Conservation (phyloP, 2,113 vertebrate genomes). For the Siphamia tubifer region DNA sequence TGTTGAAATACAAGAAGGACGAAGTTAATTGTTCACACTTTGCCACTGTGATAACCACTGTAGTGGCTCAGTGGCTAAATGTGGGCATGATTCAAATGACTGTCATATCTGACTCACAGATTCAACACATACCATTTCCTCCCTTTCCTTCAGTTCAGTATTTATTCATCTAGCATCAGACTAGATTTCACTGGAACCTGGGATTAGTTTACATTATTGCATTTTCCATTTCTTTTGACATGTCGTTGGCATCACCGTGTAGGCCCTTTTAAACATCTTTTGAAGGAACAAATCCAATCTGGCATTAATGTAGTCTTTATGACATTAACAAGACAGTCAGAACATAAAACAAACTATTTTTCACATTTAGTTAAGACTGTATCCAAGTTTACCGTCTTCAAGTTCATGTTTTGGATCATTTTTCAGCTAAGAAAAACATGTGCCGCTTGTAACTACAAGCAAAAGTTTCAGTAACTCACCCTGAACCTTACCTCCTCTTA, state of each 20-base stretch:
- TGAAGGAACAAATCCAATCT: too few species aligned
- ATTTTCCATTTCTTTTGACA: background rate
- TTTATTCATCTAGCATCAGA: background rate
- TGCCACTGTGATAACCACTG: background rate
- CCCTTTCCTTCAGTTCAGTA: background rate
- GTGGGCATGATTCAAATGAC: slow-evolving; percentile 8
- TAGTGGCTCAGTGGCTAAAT: background rate
- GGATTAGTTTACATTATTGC: background rate
- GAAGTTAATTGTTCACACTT: background rate
- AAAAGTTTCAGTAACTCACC: background rate
- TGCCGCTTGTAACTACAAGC: background rate
- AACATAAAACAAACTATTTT: background rate
- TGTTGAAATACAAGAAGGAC: background rate
- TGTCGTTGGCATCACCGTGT: too few species aligned
- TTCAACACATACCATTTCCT: background rate
- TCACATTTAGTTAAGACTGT: background rate
- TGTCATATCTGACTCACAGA: slow-evolving; percentile 5
- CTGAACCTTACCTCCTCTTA: too few species aligned
- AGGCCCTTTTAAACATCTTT: too few species aligned
- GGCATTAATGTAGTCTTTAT: too few species aligned
- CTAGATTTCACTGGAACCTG: background rate
- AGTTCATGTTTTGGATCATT: too few species aligned
- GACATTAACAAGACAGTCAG: too few species aligned
- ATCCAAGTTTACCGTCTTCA: too few species aligned
- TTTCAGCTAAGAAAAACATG: background rate